Evolutionary conservation across 64 coral and sea anemone species (phyloP), one percentile per base, ranked within the genome.

Genomic region (Stichodactyla mertensii): DNA sequence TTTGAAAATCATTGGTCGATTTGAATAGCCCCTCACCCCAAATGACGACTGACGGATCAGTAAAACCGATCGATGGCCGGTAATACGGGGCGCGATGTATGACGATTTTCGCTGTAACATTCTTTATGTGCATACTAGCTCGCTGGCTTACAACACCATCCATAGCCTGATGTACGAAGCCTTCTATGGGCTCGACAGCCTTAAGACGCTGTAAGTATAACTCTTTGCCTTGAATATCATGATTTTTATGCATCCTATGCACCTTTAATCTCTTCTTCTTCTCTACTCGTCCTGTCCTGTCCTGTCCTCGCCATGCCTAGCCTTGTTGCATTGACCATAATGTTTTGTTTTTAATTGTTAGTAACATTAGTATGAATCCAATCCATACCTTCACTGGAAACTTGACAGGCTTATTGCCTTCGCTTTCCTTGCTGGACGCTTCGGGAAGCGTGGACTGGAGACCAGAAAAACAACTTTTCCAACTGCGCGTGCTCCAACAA

Each of bases 321-420:
- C 88, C 12, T 88, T 88, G 16, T 52, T 94, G 31, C 89, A 91
- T 55, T 94, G 28, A 31, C 28, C 28, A 31, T 31, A 31, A n/a
- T 66, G 19, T 20, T 66, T 66, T 66, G 2, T 20, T 66, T n/a
- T 20, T 31, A 31, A 31, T 31, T 31, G 28, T 31, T 31, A 66
- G 62, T 20, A 66, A 66, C 18, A 66, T 66, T 20, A 66, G 62
- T n/a, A 55, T 18, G 52, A 80, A 80, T 22, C 78, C 78, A 80
- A 6, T 80, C 45, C 78, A 55, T 4, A 53, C 78, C 6, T 80
- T 54, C 52, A 80, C 78, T 14, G 78, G 78, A 53, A 52, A 80
- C 36, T 2, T 80, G 15, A 53, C 52, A 55, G 78, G 51, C 78
- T 20, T 80, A 52, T 54, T 80, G 52, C 45, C 36, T 51, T 80